phyloP scores from a whole-genome alignment of 2,113 vertebrate genomes.

The Argyrosomus japonicus region DNA sequence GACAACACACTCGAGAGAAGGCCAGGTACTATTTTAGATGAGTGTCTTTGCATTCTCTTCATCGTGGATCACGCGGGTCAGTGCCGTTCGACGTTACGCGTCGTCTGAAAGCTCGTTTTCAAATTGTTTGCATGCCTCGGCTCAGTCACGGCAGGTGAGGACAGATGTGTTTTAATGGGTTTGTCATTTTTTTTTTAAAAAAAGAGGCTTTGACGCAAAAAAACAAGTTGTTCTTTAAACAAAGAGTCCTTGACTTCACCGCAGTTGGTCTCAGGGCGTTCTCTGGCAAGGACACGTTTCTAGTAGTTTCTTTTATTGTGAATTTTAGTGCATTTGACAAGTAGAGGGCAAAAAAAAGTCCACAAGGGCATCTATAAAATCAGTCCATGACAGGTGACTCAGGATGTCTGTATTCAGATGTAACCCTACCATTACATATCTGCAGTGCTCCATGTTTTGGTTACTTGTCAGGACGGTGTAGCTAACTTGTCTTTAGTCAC shows the following conservation, averaged over 20 bases:
- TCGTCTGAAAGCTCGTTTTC: not conserved
- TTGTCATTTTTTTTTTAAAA: no score
- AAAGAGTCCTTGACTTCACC: slow-evolving; percentile 15
- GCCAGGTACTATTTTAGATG: slow-evolving; percentile 27
- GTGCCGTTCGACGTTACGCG: not conserved
- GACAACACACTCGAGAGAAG: slow-evolving; percentile 31
- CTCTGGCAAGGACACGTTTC: slow-evolving; percentile 6
- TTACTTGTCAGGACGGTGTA: not conserved
- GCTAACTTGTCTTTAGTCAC: not conserved
- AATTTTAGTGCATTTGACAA: slow-evolving; percentile 24
- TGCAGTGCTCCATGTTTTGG: not conserved
- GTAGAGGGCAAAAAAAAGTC: not conserved
- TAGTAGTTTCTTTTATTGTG: slow-evolving; percentile 14
- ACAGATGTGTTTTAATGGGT: slow-evolving; percentile 18
- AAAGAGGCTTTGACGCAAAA: not conserved
- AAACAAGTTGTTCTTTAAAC: not conserved
- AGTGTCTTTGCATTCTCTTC: slow-evolving; percentile 31
- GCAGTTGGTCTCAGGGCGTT: not conserved
- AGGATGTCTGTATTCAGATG: not conserved
- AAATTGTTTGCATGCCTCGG: slow-evolving; percentile 18
- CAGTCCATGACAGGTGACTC: not conserved
- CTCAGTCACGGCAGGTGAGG: not conserved
- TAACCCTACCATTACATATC: not conserved
- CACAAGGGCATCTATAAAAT: slow-evolving; percentile 28
- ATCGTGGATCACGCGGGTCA: slow-evolving; percentile 15